Evolutionary conservation across 1,140 invertebrate species (phyloP).

Genomic region (Plodia interpunctella): DNA sequence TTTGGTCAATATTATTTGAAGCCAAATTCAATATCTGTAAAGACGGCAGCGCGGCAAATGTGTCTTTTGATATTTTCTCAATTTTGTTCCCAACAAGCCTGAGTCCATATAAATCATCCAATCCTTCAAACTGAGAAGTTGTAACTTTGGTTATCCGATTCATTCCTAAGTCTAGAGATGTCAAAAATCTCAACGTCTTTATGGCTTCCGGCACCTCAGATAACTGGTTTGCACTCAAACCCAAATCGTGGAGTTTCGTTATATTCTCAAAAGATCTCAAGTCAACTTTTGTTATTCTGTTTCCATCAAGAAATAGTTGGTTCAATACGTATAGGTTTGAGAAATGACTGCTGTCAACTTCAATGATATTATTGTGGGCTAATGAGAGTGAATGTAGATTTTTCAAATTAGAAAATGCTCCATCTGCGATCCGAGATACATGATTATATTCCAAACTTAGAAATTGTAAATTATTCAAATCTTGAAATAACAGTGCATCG

Average conservation of each 20-base stretch:
- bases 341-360: constrained; percentile 84
- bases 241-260: constrained; percentile 87
- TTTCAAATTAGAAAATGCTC: constrained; percentile 85
- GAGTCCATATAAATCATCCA: constrained; percentile 81
- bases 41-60: constrained; percentile 81
- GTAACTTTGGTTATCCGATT: constrained; percentile 83
- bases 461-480: constrained; percentile 86
- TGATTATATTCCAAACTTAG: constrained; percentile 87
- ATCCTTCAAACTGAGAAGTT: constrained; percentile 80
- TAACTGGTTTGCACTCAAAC: constrained; percentile 87
- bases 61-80: constrained; percentile 82
- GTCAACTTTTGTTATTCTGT: constrained; percentile 83
- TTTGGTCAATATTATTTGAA: constrained; percentile 81
- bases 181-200: constrained; percentile 81
- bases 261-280: constrained; percentile 88
- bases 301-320: constrained; percentile 86
- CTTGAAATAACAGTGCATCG: constrained; percentile 85
- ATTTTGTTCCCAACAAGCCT: constrained; percentile 83
- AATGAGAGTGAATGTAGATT: constrained; percentile 87
- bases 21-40: constrained; percentile 84
- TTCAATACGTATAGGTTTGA: constrained; percentile 86
- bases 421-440: constrained; percentile 84
- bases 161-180: constrained; percentile 88
- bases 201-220: constrained; percentile 85
- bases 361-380: constrained; percentile 84